These are phyloP conservation scores for Alviniconcha strummeri DNA, from an alignment of 2,888 invertebrate genomes.

Conservation along the genomic window DNA sequence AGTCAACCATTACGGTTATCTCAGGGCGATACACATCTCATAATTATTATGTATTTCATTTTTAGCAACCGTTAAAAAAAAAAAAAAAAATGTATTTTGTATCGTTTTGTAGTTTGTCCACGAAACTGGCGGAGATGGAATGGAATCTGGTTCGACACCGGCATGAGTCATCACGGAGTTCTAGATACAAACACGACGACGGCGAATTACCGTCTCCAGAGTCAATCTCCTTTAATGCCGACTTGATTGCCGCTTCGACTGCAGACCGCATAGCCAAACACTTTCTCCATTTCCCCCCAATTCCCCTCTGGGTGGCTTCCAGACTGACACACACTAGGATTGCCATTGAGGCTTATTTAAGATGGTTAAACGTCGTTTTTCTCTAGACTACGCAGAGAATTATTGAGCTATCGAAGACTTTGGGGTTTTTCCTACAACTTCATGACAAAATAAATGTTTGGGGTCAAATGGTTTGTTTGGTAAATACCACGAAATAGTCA, in stretches of 20 bases:
- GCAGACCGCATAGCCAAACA: constrained; percentile 7
- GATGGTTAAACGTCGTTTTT: not conserved
- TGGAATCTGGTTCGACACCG: not conserved
- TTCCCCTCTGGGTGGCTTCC: not conserved
- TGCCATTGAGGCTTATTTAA: constrained; percentile 11
- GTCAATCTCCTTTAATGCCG: constrained; percentile 5
- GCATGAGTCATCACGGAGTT: constrained; percentile 4
- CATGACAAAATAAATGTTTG: too few relatives aligned
- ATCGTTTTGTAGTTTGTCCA: too few relatives aligned
- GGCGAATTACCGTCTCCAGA: not conserved
- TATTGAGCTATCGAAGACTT: not conserved
- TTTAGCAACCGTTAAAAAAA: too few relatives aligned
- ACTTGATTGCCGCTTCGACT: constrained; percentile 2
- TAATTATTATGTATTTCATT: too few relatives aligned
- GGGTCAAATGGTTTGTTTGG: too few relatives aligned
- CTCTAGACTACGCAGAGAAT: not conserved
- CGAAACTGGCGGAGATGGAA: too few relatives aligned
- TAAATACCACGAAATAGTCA: too few relatives aligned
- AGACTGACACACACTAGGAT: not conserved
- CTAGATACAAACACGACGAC: not conserved
- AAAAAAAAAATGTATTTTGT: too few relatives aligned
- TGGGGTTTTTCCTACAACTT: not conserved
- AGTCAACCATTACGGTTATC: too few relatives aligned
- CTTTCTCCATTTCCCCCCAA: not conserved
- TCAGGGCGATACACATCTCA: too few relatives aligned